Evolutionary conservation across 2,888 invertebrate genomes (phyloP), one percentile per base, ranked within the genome.

Genomic region (Nephrocerus scutellatus): DNA sequence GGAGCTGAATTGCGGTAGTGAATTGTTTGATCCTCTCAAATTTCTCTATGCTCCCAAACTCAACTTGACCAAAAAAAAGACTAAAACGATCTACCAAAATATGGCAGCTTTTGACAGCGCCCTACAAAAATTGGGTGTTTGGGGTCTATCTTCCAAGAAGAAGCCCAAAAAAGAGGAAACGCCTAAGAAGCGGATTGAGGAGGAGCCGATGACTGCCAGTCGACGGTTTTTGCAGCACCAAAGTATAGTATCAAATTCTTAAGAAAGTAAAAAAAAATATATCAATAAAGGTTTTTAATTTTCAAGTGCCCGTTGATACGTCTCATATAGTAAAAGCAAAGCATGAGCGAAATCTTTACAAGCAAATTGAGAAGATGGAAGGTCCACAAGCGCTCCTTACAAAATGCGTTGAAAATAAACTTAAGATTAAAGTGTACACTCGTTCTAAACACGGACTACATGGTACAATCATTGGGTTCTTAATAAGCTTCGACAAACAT

Each of bases 401-500:
- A 46, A 72, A 73, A 13, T 82, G 76, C 53, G 44, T 59, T 26
- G 29, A 48, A 1, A 31, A 44, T 3, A 20, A 43, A 6, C 30
- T 35, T 2, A 50, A 52, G 4, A 43, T 69, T 3, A 57, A 55
- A 22, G 55, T 68, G 28, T 76, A 79, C 57, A 85, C 86, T 0
- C 75, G 93, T 36, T 78, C 78, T 50, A 79, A 77, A 16, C 72
- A 70, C 23, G 79, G 80, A 9, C 69, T 92, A 16, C 73, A 91
- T 38, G 91, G 93, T 4, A 76, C 76, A 44, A 76, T 88, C 43
- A 76, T 79, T 44, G 96, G 87, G 2, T 82, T 76, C 50, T 68
- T 95, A 18, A 75, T 81, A 13, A 87, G 87, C 3, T 96, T 89
- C 66, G 96, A 96, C 69, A 91, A 87, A 60, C 90, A 92, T 63